These are phyloP conservation scores for Nemotelus pantherinus DNA, from an alignment of 2,888 invertebrate genomes.

Conservation along the genomic window DNA sequence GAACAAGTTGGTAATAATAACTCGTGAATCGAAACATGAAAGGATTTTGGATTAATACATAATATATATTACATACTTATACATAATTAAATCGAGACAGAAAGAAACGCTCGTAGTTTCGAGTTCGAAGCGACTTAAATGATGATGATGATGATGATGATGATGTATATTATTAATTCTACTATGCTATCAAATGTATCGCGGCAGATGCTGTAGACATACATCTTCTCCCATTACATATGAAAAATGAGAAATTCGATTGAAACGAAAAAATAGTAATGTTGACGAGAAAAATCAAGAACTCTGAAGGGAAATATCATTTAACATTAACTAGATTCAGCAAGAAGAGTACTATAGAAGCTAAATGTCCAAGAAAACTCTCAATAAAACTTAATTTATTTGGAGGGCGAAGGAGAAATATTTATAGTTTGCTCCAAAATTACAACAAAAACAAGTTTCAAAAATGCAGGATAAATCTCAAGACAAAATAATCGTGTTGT, in stretches of 20 bases:
- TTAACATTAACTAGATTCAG: neutral
- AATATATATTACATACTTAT: conserved; percentile 17
- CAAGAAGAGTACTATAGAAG: neutral
- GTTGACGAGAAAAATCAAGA: neutral
- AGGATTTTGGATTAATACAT: conserved; percentile 36
- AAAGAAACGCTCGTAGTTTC: neutral
- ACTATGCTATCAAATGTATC: conserved; percentile 34
- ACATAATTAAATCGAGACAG: conserved; percentile 28
- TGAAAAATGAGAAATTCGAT: conserved; percentile 25
- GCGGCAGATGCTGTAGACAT: conserved; percentile 36
- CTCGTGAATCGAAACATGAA: neutral
- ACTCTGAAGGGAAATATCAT: neutral
- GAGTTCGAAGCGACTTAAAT: no score
- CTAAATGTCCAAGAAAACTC: neutral
- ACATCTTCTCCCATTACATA: conserved; percentile 31
- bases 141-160: no score
- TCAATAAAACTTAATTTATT: no score
- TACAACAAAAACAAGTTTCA: no score
- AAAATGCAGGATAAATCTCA: no score
- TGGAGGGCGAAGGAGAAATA: no score
- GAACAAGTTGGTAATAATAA: neutral
- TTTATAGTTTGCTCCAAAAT: no score
- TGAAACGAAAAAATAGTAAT: neutral
- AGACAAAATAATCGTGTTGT: no score
- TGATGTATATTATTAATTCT: conserved; percentile 40